Base-by-base conservation (phyloP, 2,113 vertebrate species). In the Emydocephalus ijimae region DNA sequence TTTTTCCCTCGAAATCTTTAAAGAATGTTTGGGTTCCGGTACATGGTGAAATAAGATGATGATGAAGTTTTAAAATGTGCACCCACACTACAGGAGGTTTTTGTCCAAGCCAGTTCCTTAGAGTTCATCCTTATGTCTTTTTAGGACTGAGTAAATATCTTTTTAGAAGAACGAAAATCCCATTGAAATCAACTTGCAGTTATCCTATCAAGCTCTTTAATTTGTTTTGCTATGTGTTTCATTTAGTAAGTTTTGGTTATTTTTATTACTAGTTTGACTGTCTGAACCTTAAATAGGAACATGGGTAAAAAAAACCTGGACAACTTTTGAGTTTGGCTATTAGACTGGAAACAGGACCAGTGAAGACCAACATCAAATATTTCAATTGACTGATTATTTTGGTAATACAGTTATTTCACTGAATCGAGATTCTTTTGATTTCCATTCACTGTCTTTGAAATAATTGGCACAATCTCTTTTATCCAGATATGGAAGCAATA, bases 401-500 rank as follows among this genome's bases (percentile, higher is more conserved):
- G 23, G 10, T 24, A 20, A 54, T 91, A 81, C 29, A 81, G 50
- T 5, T 50, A 92, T 55, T 48, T 14, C 61, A 34, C 91, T 81
- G 0, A 29, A 89, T 64, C 94, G 39, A 92, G 92, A 89, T 34
- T 52, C 21, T 91, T 88, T 52, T 81, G 2, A 15, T 91, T 26
- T 55, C 90, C n/a, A 21, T 5, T 94, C 39, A 29, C 91, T 56
- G 29, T 8, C 26, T 90, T 15, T 87, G 55, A 64, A 52, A 57
- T 92, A 18, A 95, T 87, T 81, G 21, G n/a, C 92, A 93, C 91
- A 23, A 24, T 94, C 95, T 96, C 87, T 94, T 96, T 94, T 91
- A 93, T 94, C n/a, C 96, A 99, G 99, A 98, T 99, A 87, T 99
- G 99, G 99, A 98, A 98, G 97, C 97, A 98, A 43, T 99, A 98